Evolutionary conservation across 2,888 invertebrate genomes (phyloP), one percentile per base, ranked within the genome.

Genomic region (Calliphora vomitoria): DNA sequence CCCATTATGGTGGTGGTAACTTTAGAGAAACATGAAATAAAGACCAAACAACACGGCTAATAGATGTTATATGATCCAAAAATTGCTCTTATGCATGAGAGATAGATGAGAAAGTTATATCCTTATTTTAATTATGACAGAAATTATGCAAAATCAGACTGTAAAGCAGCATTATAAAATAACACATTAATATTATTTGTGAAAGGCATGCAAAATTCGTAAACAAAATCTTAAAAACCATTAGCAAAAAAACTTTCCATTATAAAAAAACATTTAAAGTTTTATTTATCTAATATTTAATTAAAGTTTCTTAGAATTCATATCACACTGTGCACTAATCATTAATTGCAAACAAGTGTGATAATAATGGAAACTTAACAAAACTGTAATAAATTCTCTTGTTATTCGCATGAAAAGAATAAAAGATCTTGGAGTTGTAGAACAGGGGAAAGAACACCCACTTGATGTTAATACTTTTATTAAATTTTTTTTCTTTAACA

Each of bases 341-440:
- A 76, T 62, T 76, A 60, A 41, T 69, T 18, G 25, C 18, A 50
- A 50, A n/a, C 75, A 64, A 76, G 71, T 83, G 62, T 55, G 35
- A 83, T 62, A 83, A 78, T 78, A 62, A 78, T 76, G 69, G 69
- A 60, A 69, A 58, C 50, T 41, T 58, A 44, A 44, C n/a, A 10
- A 25, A 75, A 25, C 38, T n/a, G 10, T 25, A 62, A 76, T 69
- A 41, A 69, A 76, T 69, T 25, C 38, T 41, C 68, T 68, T n/a
- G 8, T 62, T 68, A 62, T 76, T 82, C 38, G 8, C 41, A 66
- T 62, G 50, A 38, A 53, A 41, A 64, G 18, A 60, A 18, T 71
- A 64, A 64, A 18, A 64, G 6, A 60, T 75, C 18, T 60, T 31
- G 10, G 13, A 5, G 44, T 3, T 31, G 31, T 3, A 31, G 25